Base-by-base conservation (phyloP, 2,797 vertebrate genomes). In the Microctenopoma stevenorrisi region DNA sequence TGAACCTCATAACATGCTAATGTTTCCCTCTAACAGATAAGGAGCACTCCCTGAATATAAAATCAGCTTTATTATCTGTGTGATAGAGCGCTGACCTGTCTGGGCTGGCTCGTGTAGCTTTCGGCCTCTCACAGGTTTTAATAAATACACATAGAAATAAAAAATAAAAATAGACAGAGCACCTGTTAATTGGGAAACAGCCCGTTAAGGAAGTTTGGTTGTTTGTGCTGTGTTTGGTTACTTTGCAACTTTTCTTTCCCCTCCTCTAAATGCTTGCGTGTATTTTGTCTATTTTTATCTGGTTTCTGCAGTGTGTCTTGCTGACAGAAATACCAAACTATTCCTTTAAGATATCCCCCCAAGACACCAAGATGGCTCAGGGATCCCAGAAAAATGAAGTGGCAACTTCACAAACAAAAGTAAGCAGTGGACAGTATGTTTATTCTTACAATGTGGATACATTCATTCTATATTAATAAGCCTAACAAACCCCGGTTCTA, bases 401-500 rank as follows among this genome's bases (percentile, higher is more conserved):
- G 13, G 35, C n/a, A 7, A 35, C 13, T 57, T 28, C 2, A 10
- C 5, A 38, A 44, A 26, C 1, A 4, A 30, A 61, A 13, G 9
- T 12, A 13, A 18, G 37, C 37, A 38, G 12, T 13, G 13, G 5
- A 40, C 38, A 40, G 46, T 5, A 6, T 15, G 57, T 56, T 18
- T 10, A 63, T 28, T 59, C 57, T 59, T 55, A 6, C 18, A 56
- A 4, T 30, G 16, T 15, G 13, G 37, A 38, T 64, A 35, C 2
- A 7, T 16, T 46, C 48, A 16, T 4, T 2, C 5, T 47, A 26
- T 43, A 72, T 48, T 2, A 26, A 33, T 10, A 57, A 49, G 30
- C 10, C 51, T 12, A 69, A 65, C 16, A 64, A 69, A 58, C 16
- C n/a, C 3, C 60, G 44, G 30, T 25, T 78, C 64, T 15, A 30